Percentiles rank a stretch among this genome's conserved stretches.
Conservation (phyloP, 2,888 invertebrate genomes). For the Cryptus viduatorius region DNA sequence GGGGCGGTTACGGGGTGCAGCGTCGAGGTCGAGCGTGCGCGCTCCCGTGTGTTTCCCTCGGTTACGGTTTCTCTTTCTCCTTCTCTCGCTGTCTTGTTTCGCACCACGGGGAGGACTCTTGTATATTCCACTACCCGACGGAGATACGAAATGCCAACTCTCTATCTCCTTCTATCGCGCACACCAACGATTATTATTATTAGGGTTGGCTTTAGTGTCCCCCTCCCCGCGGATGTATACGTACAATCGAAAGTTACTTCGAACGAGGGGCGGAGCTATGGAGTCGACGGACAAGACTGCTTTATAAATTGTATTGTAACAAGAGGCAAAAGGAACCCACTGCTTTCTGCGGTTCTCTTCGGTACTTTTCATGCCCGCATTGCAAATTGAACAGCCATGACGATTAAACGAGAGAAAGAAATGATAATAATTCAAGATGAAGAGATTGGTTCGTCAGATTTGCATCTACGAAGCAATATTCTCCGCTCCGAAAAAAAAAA, state of each 20-base stretch:
- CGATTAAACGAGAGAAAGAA: conserved; percentile 2
- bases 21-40: conserved; percentile 66
- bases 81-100: conserved; percentile 60
- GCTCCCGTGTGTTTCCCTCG: conserved; percentile 42
- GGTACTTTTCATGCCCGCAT: conserved; percentile 61
- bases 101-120: conserved; percentile 59
- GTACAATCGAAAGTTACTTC: conserved; percentile 80
- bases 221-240: conserved; percentile 41
- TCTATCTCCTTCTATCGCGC: conserved; percentile 68
- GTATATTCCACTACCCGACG: conserved; percentile 51
- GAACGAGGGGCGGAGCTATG: conserved; percentile 77
- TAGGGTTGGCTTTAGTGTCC: conserved; percentile 79
- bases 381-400: conserved; percentile 41
- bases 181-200: conserved; percentile 73
- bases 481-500: not conserved
- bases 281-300: conserved; percentile 52
- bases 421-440: not conserved
- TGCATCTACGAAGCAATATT: not conserved
- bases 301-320: conserved; percentile 52
- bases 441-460: not conserved
- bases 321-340: conserved; percentile 57
- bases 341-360: conserved; percentile 47
- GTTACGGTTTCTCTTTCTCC: conserved; percentile 44
- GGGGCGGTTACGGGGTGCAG: conserved; percentile 63
- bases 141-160: conserved; percentile 29